Evolutionary conservation across 2,797 vertebrate genomes (phyloP), one percentile per base, ranked within the genome.

Genomic region (Eulemur rubriventer): DNA sequence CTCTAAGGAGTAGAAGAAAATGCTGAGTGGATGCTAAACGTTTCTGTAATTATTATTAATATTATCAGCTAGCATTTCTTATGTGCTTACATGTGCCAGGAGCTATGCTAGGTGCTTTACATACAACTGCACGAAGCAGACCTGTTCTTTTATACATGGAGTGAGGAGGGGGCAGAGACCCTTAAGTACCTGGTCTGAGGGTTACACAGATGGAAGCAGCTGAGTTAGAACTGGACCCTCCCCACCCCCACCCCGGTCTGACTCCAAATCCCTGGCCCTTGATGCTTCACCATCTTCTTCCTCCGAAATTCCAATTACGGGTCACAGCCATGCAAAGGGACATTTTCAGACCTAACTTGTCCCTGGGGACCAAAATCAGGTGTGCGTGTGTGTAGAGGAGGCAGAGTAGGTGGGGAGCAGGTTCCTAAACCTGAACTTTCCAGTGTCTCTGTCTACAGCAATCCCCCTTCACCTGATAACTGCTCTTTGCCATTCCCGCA

Each of bases 401-500:
- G 20, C 4, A 7, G 33, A 24, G 70, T 22, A 38, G 52, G 26
- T 79, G 52, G 4, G 30, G 30, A 22, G 16, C 11, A 17, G 4
- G 16, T 18, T 82, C 18, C 88, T 78, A 83, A 92, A 79, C 63
- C 79, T 33, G 83, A 91, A 84, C 43, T 67, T 73, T 17, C 16
- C 75, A 10, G 63, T 0, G 3, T 82, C 79, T 65, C 85, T 35
- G 52, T 61, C 69, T 50, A 4, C 2, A 7, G 48, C 70, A 28
- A 18, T 48, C 76, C 43, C 8, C 72, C 61, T 85, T 65, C 94
- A 83, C 94, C 91, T 91, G 95, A 75, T 52, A 72, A 52, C 50
- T 0, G 0, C 67, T n/a, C 82, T 55, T 38, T 17, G 57, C 30
- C 70, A n/a, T 38, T 38, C 48, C 81, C 10, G 80, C 91, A 78